Evolutionary conservation across 2,113 vertebrate genomes (phyloP).

Genomic region (Climacteris rufus): DNA sequence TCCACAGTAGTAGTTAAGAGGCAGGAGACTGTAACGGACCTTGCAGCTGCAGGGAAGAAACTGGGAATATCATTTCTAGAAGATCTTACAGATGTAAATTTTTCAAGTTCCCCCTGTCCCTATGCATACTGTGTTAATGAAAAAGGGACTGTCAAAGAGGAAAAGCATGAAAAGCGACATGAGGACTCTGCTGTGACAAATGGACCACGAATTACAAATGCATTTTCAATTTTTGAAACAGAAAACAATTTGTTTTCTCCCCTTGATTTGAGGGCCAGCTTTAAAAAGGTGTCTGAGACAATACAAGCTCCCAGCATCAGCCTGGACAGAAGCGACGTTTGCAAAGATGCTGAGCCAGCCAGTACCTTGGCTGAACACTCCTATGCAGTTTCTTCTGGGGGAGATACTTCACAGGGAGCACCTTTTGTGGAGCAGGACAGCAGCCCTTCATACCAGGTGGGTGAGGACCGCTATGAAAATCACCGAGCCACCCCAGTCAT

Average conservation of each 20-base stretch:
- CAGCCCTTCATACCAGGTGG: not conserved
- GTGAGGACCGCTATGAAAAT: slow-evolving; percentile 50
- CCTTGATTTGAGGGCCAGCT: slow-evolving; percentile 78
- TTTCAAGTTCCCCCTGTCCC: slow-evolving; percentile 71
- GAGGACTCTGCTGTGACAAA: slow-evolving; percentile 83
- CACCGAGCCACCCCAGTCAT: slow-evolving; percentile 25
- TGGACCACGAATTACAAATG: slow-evolving; percentile 95
- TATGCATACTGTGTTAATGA: slow-evolving; percentile 74
- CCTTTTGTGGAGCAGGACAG: slow-evolving; percentile 31
- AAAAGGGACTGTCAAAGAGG: slow-evolving; percentile 75
- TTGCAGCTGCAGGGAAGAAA: slow-evolving; percentile 90
- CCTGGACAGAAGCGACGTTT: slow-evolving; percentile 59
- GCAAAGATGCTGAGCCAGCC: slow-evolving; percentile 78
- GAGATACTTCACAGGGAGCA: slow-evolving; percentile 67
- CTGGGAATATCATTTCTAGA: slow-evolving; percentile 96
- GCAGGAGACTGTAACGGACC: slow-evolving; percentile 80
- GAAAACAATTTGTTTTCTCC: slow-evolving; percentile 88
- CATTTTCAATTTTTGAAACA: slow-evolving; percentile 93
- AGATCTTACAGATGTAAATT: slow-evolving; percentile 76
- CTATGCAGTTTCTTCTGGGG: slow-evolving; percentile 83
- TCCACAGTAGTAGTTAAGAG: slow-evolving; percentile 84
- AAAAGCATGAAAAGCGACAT: slow-evolving; percentile 74
- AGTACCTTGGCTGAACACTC: slow-evolving; percentile 91
- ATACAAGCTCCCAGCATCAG: slow-evolving; percentile 59
- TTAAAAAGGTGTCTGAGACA: slow-evolving; percentile 79